Percentiles rank a stretch among this genome's conserved stretches.
These are phyloP conservation scores for Hemibagrus guttatus DNA, from an alignment of 2,797 vertebrate species.

Conservation along the genomic window DNA sequence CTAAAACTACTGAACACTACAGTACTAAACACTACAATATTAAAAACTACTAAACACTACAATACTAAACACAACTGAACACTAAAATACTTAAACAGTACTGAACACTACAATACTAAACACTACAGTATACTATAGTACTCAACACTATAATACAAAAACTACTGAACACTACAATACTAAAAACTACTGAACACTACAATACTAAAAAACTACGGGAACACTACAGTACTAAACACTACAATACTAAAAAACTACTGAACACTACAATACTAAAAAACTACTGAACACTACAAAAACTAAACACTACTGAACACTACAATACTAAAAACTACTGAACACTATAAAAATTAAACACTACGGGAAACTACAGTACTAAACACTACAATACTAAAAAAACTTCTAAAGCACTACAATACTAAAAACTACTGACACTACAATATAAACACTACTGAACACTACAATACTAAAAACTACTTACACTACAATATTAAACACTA, in stretches of 20 bases:
- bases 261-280: slow-evolving; percentile 9
- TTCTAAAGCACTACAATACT: slow-evolving; percentile 14
- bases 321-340: neutral
- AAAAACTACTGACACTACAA: slow-evolving; percentile 24
- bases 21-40: no score
- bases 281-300: slow-evolving; percentile 22
- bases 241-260: no score
- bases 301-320: slow-evolving; percentile 27
- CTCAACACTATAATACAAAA: slow-evolving; percentile 18
- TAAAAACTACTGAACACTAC: slow-evolving; percentile 37
- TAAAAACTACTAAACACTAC: slow-evolving; percentile 39
- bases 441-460: slow-evolving; percentile 3
- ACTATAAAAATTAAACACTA: no score
- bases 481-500: neutral
- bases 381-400: neutral
- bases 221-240: slow-evolving; percentile 11
- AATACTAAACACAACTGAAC: neutral
- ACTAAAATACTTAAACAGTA: no score
- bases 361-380: slow-evolving; percentile 25
- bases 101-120: slow-evolving; percentile 9
- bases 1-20: slow-evolving; percentile 11
- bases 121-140: no score
- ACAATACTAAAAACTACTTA: slow-evolving; percentile 10
- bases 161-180: slow-evolving; percentile 15
- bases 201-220: no score